Evolutionary conservation across 2,797 vertebrate genomes (phyloP).

Genomic region (Hippocampus kuda): DNA sequence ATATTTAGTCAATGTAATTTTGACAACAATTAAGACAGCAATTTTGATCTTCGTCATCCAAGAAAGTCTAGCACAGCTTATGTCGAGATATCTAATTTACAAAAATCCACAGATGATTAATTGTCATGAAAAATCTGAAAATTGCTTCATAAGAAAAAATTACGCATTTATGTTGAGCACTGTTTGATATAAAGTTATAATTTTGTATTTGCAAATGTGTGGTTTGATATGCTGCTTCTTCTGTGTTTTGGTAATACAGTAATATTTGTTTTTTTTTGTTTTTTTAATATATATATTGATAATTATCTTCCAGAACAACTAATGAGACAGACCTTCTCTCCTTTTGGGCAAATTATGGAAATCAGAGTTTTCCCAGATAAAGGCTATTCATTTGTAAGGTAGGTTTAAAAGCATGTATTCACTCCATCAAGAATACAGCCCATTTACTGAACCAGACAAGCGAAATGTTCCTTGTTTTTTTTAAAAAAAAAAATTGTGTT

Average conservation of each 20-base stretch:
- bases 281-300: not conserved
- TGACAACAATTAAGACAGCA: no score
- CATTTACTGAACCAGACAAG: not conserved
- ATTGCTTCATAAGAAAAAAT: not conserved
- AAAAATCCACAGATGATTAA: not conserved
- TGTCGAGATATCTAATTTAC: not conserved
- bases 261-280: not conserved
- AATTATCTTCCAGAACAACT: conserved; percentile 76
- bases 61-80: not conserved
- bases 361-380: conserved; percentile 96
- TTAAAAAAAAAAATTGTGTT: no score
- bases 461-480: not conserved
- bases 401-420: conserved; percentile 20
- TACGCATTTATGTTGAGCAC: not conserved
- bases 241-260: no score
- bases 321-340: conserved; percentile 97
- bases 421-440: not conserved
- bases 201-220: no score
- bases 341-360: conserved; percentile 97
- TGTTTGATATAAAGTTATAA: not conserved
- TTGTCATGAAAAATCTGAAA: no score
- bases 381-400: conserved; percentile 97
- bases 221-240: not conserved
- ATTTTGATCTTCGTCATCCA: not conserved
- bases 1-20: no score